Evolutionary conservation across 2,113 vertebrate species (phyloP).

Genomic region (Hydropotes inermis): DNA sequence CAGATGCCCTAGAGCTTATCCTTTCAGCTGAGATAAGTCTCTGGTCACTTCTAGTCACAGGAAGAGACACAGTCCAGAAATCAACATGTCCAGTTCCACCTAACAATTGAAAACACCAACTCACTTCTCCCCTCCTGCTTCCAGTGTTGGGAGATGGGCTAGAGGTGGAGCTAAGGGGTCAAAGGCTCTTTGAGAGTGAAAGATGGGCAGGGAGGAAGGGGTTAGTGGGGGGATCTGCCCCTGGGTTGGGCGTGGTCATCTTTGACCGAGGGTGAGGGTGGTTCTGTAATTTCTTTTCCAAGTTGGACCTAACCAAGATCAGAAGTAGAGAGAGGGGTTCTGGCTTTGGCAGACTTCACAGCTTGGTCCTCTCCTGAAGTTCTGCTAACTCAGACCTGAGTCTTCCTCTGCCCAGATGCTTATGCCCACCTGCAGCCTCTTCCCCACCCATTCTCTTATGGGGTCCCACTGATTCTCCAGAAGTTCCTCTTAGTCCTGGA

Average conservation of each 20-base stretch:
- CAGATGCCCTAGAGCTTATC: background rate
- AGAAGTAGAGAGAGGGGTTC: background rate
- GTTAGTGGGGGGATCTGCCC: background rate
- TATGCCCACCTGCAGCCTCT: background rate
- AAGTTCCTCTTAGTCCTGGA: background rate
- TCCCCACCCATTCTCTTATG: too few species aligned
- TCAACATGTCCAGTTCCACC: background rate
- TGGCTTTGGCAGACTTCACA: background rate
- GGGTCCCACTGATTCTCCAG: background rate
- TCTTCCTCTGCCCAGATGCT: too few species aligned
- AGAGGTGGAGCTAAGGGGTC: fast-evolving
- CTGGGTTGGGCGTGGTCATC: background rate
- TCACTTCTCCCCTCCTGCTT: background rate
- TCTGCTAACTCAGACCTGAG: background rate
- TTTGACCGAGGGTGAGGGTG: background rate
- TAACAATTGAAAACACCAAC: background rate
- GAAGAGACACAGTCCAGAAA: background rate
- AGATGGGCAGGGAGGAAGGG: background rate
- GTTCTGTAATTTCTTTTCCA: background rate
- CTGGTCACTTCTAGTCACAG: background rate
- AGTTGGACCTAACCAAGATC: background rate
- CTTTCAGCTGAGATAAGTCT: background rate
- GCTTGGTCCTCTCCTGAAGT: background rate
- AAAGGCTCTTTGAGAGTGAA: background rate
- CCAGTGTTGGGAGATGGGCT: fast-evolving